A percentile compares a stretch with the other conserved stretches of the same genome.
phyloP scores from a whole-genome alignment of 2,113 vertebrate species.

The Heterochromis multidens region DNA sequence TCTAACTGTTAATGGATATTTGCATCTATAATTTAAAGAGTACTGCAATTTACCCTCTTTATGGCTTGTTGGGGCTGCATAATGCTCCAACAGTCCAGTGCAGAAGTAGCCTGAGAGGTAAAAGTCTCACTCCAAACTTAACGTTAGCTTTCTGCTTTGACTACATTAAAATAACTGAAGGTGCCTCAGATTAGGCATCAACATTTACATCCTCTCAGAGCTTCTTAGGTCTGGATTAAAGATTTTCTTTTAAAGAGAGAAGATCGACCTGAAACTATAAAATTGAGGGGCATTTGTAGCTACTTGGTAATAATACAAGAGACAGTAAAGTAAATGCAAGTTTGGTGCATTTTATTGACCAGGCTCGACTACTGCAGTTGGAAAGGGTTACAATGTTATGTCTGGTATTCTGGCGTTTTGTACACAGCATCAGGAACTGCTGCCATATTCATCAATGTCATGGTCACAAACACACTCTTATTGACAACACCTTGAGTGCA shows the following conservation, averaged over 20 bases:
- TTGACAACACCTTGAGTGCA: neutral
- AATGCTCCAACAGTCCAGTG: neutral
- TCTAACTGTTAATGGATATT: neutral
- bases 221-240: neutral
- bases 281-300: neutral
- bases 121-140: neutral
- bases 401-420: neutral
- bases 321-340: neutral
- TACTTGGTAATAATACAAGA: neutral
- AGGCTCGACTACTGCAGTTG: neutral
- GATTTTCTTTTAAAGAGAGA: neutral
- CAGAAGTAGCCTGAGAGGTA: neutral
- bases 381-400: neutral
- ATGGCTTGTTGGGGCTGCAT: neutral
- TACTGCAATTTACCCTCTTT: neutral
- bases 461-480: neutral
- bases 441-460: neutral
- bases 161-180: neutral
- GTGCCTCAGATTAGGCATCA: neutral
- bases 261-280: neutral
- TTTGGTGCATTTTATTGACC: neutral
- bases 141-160: neutral
- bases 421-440: neutral
- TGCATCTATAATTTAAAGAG: neutral
- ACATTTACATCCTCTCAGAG: neutral